These are phyloP conservation scores for Pangasianodon gigas DNA, from an alignment of 2,113 vertebrate genomes.

Conservation along the genomic window DNA sequence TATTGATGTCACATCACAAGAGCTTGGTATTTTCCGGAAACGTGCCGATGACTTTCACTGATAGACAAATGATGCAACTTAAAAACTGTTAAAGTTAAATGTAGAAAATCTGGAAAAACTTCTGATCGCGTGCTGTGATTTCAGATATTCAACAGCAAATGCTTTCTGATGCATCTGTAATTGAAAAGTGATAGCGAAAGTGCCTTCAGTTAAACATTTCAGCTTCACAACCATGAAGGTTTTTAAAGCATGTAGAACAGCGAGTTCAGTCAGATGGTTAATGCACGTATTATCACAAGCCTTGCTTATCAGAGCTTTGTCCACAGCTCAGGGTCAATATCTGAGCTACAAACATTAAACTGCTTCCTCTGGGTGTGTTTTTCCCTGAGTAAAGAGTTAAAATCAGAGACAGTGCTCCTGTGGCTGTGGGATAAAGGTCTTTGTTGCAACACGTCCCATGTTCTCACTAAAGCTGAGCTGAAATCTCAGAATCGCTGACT, in stretches of 20 bases:
- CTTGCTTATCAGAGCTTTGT: background rate
- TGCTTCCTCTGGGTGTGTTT: background rate
- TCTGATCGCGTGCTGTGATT: background rate
- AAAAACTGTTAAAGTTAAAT: background rate
- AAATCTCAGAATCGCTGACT: background rate
- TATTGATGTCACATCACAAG: background rate
- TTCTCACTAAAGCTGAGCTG: background rate
- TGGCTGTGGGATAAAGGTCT: slow-evolving; percentile 34
- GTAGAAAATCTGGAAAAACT: background rate
- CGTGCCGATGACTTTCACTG: background rate
- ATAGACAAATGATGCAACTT: background rate
- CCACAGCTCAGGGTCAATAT: background rate
- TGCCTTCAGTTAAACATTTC: background rate
- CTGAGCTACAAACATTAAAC: background rate
- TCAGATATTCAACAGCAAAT: background rate
- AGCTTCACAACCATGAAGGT: background rate
- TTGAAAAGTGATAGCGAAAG: no score
- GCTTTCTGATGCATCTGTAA: background rate
- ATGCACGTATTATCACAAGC: background rate
- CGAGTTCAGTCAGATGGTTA: background rate
- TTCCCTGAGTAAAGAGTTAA: slow-evolving; percentile 19
- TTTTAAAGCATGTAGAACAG: background rate
- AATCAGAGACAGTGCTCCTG: background rate
- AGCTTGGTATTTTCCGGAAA: background rate
- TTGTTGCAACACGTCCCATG: background rate